Conservation (phyloP, 2,888 invertebrate genomes). For the Eristalinus aeneus region DNA sequence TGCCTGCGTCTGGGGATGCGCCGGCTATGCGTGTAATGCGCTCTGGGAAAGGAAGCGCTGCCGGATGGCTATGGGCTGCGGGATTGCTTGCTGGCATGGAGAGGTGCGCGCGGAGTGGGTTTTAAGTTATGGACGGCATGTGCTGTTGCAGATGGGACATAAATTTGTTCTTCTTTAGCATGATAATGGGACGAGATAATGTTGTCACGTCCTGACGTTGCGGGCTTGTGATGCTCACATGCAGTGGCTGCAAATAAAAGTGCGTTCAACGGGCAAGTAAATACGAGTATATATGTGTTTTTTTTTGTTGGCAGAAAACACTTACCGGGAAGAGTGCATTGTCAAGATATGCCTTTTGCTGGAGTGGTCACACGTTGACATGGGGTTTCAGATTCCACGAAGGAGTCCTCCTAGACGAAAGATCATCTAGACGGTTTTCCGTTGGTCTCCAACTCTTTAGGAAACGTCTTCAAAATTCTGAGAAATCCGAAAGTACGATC, state of each 20-base stretch:
- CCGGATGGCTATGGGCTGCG: conserved; percentile 21
- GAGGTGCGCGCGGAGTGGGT: conserved; percentile 44
- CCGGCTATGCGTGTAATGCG: conserved; percentile 7
- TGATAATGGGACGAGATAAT: conserved; percentile 49
- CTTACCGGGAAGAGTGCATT: not conserved
- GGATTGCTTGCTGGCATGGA: conserved; percentile 20
- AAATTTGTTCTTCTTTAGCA: conserved; percentile 13
- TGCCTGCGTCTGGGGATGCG: conserved; percentile 11
- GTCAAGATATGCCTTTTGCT: not conserved
- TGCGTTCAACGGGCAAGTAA: not conserved
- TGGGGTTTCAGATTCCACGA: not conserved
- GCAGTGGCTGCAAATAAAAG: not conserved
- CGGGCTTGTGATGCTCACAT: not conserved
- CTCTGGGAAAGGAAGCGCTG: conserved; percentile 2
- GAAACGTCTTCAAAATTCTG: no score
- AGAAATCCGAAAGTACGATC: no score
- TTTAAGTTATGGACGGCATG: conserved; percentile 25
- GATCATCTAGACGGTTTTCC: no score
- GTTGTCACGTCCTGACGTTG: conserved; percentile 35
- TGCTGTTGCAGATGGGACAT: conserved; percentile 15
- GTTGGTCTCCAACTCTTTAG: no score
- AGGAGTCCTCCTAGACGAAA: not conserved
- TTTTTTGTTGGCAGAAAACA: not conserved
- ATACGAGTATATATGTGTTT: no score
- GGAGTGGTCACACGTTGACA: not conserved